phyloP scores from a whole-genome alignment of 2,113 vertebrate species.

The Perca flavescens region DNA sequence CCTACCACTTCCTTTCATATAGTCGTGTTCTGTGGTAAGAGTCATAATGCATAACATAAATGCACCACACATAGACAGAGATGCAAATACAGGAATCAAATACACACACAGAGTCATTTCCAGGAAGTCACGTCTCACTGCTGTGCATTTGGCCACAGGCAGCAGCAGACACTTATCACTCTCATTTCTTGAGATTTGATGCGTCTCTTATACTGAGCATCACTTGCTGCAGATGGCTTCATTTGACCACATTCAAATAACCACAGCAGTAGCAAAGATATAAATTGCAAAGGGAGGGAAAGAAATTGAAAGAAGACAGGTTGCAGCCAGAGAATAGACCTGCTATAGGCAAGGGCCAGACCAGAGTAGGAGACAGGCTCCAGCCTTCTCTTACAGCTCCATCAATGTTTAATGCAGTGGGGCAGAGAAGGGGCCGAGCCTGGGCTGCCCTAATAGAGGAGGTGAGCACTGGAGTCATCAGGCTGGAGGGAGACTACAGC shows the following conservation, averaged over 20 bases:
- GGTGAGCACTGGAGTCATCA: conserved; percentile 69
- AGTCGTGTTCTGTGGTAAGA: conserved; percentile 77
- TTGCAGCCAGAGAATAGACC: conserved; percentile 61
- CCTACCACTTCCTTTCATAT: conserved; percentile 85
- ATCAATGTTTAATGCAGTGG: conserved; percentile 83
- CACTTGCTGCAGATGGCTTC: conserved; percentile 57
- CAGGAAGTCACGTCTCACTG: conserved; percentile 81
- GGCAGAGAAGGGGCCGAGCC: conserved; percentile 57
- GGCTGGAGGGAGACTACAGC: conserved; percentile 53
- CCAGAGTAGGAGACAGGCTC: conserved; percentile 76
- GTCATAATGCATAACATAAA: conserved; percentile 81
- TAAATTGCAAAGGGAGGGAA: conserved; percentile 27
- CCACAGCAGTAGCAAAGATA: conserved; percentile 56
- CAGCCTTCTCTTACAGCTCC: conserved; percentile 73
- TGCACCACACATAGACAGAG: conserved; percentile 71
- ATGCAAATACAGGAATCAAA: conserved; percentile 76
- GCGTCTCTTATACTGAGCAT: conserved; percentile 51
- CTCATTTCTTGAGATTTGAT: conserved; percentile 74
- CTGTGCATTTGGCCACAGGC: conserved; percentile 79
- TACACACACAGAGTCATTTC: conserved; percentile 77
- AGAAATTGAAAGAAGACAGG: conserved; percentile 57
- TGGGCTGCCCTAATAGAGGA: conserved; percentile 58
- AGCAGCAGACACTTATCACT: conserved; percentile 71
- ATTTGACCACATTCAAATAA: conserved; percentile 59
- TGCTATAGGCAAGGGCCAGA: conserved; percentile 67